These are phyloP conservation scores for Pandemis corylana DNA, from an alignment of 2,888 invertebrate genomes.

Conservation along the genomic window DNA sequence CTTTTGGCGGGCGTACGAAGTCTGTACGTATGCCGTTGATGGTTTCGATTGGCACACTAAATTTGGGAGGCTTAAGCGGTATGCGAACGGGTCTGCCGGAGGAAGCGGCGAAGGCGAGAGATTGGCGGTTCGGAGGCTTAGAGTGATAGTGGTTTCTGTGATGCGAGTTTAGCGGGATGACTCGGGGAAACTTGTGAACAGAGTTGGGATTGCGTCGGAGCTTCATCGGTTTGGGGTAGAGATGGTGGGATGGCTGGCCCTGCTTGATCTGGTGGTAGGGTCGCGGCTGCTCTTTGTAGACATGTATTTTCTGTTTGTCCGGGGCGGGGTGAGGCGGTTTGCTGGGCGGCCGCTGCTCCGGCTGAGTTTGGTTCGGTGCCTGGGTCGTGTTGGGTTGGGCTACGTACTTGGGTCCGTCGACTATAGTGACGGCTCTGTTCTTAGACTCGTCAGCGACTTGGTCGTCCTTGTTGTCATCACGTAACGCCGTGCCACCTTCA, in stretches of 20 bases:
- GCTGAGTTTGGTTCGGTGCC: conserved; percentile 56
- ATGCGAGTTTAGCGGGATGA: conserved; percentile 62
- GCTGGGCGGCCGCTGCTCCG: conserved; percentile 66
- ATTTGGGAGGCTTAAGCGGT: conserved; percentile 58
- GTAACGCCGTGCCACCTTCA: conserved; percentile 69
- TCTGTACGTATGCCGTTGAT: conserved; percentile 73
- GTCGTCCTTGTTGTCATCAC: conserved; percentile 63
- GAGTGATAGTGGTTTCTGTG: conserved; percentile 56
- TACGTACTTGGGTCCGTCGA: conserved; percentile 69
- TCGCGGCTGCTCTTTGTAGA: conserved; percentile 58
- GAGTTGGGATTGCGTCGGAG: conserved; percentile 62
- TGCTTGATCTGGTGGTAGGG: conserved; percentile 56
- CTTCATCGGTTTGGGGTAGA: conserved; percentile 62
- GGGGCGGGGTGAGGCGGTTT: conserved; percentile 66
- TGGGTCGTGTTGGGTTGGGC: conserved; percentile 44
- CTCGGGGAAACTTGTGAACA: conserved; percentile 69
- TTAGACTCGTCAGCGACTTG: conserved; percentile 74
- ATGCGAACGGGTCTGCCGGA: conserved; percentile 57
- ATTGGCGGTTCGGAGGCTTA: conserved; percentile 54
- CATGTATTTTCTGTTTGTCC: conserved; percentile 57
- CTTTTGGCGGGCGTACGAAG: conserved; percentile 68
- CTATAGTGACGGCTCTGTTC: conserved; percentile 65
- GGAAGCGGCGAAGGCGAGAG: conserved; percentile 62
- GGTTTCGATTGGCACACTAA: conserved; percentile 72
- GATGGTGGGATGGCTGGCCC: conserved; percentile 57